A percentile compares a stretch with the other conserved stretches of the same genome.
Evolutionary conservation across 2,113 vertebrate genomes (phyloP).

Genomic region (Bothrops jararaca): DNA sequence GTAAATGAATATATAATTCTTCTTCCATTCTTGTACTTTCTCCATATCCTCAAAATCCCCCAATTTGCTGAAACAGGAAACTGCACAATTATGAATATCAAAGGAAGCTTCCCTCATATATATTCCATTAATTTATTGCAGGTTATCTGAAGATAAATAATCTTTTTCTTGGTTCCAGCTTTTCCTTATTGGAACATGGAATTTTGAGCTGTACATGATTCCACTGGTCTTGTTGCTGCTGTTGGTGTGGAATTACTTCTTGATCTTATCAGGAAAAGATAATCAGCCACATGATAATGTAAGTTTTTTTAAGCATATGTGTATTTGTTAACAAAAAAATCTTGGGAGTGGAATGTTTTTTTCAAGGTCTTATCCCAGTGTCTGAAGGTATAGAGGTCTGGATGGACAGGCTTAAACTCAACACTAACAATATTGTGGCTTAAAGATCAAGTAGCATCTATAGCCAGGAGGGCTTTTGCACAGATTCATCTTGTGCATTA

Average conservation of each 20-base stretch:
- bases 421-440: background rate
- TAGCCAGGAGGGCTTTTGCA: background rate
- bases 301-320: slow-evolving; percentile 64
- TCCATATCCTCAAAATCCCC: background rate
- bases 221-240: slow-evolving; percentile 87
- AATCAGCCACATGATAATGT: slow-evolving; percentile 87
- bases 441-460: background rate
- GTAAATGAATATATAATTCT: background rate
- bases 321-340: background rate
- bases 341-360: background rate
- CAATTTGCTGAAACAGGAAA: background rate
- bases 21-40: background rate
- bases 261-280: slow-evolving; percentile 91
- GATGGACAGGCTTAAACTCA: background rate
- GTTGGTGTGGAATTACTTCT: slow-evolving; percentile 92
- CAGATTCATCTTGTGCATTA: background rate
- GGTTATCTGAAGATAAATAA: slow-evolving; percentile 40
- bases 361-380: background rate
- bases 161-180: slow-evolving; percentile 72
- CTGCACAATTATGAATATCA: background rate
- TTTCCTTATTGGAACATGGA: slow-evolving; percentile 94
- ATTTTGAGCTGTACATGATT: slow-evolving; percentile 98
- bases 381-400: background rate
- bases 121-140: slow-evolving; percentile 27
- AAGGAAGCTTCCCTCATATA: background rate